Percentiles rank a stretch among this genome's conserved stretches.
Evolutionary conservation across 2,888 invertebrate genomes (phyloP).

Genomic region (Helicoverpa assulta): DNA sequence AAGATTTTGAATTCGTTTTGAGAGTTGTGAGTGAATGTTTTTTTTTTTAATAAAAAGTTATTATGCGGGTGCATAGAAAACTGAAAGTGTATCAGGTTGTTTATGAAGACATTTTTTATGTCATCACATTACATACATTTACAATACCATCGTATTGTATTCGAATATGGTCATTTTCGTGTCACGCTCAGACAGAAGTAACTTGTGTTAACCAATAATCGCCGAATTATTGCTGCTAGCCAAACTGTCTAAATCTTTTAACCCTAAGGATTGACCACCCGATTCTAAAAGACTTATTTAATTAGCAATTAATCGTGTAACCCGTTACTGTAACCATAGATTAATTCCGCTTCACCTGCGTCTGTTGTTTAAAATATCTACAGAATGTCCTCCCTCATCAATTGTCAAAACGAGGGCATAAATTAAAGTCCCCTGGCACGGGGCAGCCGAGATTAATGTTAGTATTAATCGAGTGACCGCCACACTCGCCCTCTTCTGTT

Average conservation of each 20-base stretch:
- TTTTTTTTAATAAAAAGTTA: no score
- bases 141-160: no score
- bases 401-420: constrained; percentile 87
- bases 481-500: constrained; percentile 60
- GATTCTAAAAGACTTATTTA: constrained; percentile 8
- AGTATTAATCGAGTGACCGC: constrained; percentile 89
- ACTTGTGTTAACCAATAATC: no score
- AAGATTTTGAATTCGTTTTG: constrained; percentile 6
- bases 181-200: no score
- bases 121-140: no score
- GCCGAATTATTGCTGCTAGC: no score
- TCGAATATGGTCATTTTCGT: no score
- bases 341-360: constrained; percentile 54
- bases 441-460: constrained; percentile 86
- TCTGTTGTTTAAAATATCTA: constrained; percentile 72
- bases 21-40: no score
- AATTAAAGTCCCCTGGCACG: constrained; percentile 81
- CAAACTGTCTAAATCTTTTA: no score
- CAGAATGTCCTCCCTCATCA: constrained; percentile 82
- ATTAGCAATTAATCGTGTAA: constrained; percentile 2
- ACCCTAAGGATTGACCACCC: background rate
- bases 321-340: constrained; percentile 22
- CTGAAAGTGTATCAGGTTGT: background rate
- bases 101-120: no score
- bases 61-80: no score